Percentiles rank a stretch among this genome's conserved stretches.
phyloP scores from a whole-genome alignment of 2,113 vertebrate species.

The Manacus vitellinus region DNA sequence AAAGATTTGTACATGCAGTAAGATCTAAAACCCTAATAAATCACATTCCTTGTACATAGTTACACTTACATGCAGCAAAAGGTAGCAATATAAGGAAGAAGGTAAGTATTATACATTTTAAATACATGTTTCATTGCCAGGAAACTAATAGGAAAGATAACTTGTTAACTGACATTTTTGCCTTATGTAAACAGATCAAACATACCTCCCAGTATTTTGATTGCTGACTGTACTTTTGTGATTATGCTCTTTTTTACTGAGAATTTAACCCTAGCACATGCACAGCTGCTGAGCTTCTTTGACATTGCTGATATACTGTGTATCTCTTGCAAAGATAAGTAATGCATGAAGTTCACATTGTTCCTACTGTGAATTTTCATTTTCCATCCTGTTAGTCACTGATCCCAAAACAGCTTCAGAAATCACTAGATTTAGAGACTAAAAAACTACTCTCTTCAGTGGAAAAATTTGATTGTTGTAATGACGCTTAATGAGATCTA shows the following conservation, averaged over 20 bases:
- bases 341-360: not conserved
- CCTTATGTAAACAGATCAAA: not conserved
- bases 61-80: not conserved
- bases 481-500: not conserved
- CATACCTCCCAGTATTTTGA: not conserved
- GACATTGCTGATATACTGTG: not conserved
- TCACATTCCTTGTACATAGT: not conserved
- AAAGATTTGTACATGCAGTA: not conserved
- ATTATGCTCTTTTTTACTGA: not conserved
- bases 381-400: constrained; percentile 33
- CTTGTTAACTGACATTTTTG: not conserved
- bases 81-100: not conserved
- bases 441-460: not conserved
- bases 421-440: constrained; percentile 14
- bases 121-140: not conserved
- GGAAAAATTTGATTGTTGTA: not conserved
- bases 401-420: constrained; percentile 34
- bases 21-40: not conserved
- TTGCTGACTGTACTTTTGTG: not conserved
- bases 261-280: not conserved
- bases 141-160: not conserved
- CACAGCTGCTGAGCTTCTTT: not conserved
- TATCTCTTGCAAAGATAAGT: not conserved
- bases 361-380: constrained; percentile 18
- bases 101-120: not conserved